phyloP scores from a whole-genome alignment of 2,113 vertebrate genomes.

The Hemibagrus wyckioides region DNA sequence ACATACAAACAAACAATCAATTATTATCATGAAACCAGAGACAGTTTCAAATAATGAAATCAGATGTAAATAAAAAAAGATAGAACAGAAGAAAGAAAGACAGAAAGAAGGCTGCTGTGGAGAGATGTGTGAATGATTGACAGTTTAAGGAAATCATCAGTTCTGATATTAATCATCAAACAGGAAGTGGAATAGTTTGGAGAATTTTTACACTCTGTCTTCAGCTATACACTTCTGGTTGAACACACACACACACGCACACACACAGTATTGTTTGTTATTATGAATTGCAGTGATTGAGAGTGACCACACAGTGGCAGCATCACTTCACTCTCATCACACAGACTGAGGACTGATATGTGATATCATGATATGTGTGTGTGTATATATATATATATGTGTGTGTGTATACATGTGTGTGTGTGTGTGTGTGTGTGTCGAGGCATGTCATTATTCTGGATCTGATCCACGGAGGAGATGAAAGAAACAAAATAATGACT shows the following conservation, averaged over 20 bases:
- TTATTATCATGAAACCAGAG: no score
- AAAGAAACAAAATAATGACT: background rate
- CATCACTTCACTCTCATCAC: constrained; percentile 2
- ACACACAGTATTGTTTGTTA: background rate
- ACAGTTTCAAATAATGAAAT: no score
- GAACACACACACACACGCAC: background rate
- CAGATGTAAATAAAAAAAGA: no score
- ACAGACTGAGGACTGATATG: no score
- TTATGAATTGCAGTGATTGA: background rate
- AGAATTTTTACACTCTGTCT: background rate
- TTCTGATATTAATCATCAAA: no score
- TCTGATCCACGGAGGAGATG: background rate
- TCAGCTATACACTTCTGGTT: background rate
- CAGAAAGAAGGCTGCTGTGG: no score
- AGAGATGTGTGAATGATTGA: no score
- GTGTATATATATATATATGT: background rate
- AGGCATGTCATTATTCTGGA: background rate
- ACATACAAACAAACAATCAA: background rate
- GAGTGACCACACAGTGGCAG: constrained; percentile 4
- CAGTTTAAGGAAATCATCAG: no score
- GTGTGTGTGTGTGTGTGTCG: background rate
- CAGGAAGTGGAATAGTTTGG: background rate
- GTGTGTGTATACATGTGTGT: background rate
- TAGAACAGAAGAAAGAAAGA: no score
- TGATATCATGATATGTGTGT: no score